Base-by-base conservation (phyloP, 1,140 invertebrate genomes). In the Heliconius eleuchia region DNA sequence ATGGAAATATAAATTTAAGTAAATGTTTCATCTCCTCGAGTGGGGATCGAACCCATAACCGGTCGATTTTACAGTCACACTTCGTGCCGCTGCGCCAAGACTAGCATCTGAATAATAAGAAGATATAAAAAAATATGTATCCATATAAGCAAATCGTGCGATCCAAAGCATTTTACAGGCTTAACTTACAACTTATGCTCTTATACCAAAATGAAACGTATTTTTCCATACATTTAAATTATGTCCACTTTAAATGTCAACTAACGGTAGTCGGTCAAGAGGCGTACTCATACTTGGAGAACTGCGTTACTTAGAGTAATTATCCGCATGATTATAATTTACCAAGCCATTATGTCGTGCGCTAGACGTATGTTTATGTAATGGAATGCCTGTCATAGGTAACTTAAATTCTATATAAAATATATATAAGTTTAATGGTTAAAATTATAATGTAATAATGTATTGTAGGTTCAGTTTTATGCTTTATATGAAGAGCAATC, bases 181-280 rank as follows among this genome's bases (percentile, higher is more conserved):
- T 46, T 16, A 46, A 46, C 42, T 52, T 19, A 19, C 50, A 7
- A 52, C 16, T 52, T 52, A 19, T 19, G 16, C 50, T 19, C 50
- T 19, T 8, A 52, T 52, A 19, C 50, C n/a, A 23, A 23, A 57
- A 57, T 57, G n/a, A 57, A 57, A 11, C 9, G 60, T 27, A 66
- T 27, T 66, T 66, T 66, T 13, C 27, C 60, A 66, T 66, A 66
- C 23, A 66, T 66, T 66, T 66, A 27, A 66, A 30, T 66, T 16
- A 27, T 66, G 23, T 30, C 60, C 60, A 66, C 60, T 66, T 66
- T 27, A 27, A 30, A 66, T 66, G 60, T 66, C 23, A 66, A 66
- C 60, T 66, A 66, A 66, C 60, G 60, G 60, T 66, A 66, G 19
- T 66, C 60, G 60, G 60, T 66, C 60, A 66, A 66, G 60, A 66